Evolutionary conservation across 2,797 vertebrate genomes (phyloP).

Genomic region (Helicolenus hilgendorfi): DNA sequence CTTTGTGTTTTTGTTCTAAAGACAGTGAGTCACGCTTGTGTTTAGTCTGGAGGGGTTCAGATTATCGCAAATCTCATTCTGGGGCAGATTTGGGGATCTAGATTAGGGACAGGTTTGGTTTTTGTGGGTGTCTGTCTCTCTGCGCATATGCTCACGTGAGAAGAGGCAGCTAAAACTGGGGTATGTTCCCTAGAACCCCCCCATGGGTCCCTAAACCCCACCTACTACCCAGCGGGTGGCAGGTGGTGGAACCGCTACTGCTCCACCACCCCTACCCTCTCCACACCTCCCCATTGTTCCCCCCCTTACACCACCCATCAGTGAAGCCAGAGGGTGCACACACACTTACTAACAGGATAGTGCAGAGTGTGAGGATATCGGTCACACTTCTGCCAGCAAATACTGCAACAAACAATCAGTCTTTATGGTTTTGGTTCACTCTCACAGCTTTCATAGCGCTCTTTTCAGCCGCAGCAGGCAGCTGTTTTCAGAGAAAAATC

Average conservation of each 20-base stretch:
- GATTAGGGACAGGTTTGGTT: constrained; percentile 74
- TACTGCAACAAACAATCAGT: not conserved
- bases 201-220: constrained; percentile 50
- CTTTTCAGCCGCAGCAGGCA: not conserved
- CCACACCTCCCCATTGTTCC: constrained; percentile 19
- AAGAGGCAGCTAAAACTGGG: constrained; percentile 39
- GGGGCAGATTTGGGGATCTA: constrained; percentile 71
- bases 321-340: constrained; percentile 3
- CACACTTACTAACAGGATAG: constrained; percentile 3
- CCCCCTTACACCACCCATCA: constrained; percentile 5
- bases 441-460: not conserved
- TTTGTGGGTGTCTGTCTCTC: constrained; percentile 26
- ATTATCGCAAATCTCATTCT: constrained; percentile 77
- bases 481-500: not conserved
- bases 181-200: constrained; percentile 19
- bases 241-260: constrained; percentile 63
- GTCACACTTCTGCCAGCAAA: not conserved
- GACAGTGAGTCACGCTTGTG: constrained; percentile 18
- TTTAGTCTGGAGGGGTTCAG: constrained; percentile 70
- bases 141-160: constrained; percentile 39
- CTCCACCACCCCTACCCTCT: constrained; percentile 21
- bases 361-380: not conserved
- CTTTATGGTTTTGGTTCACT: not conserved
- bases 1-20: constrained; percentile 55
- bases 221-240: constrained; percentile 60